Base-by-base conservation (phyloP, 1,140 invertebrate species). In the Philotrypesis tridentata region DNA sequence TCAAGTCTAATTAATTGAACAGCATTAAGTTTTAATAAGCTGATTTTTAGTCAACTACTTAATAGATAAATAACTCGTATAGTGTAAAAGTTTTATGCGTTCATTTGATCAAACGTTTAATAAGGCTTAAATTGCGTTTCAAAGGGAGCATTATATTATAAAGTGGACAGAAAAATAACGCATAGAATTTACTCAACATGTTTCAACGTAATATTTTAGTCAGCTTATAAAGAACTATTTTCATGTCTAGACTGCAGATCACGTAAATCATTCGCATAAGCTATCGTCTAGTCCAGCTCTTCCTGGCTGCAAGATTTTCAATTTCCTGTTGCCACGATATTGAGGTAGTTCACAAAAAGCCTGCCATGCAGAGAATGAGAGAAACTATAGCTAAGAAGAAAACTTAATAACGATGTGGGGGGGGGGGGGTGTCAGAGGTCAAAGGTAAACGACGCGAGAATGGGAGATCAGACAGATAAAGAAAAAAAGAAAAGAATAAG, bases 351-450 rank as follows among this genome's bases (percentile, higher is more conserved):
- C 48, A n/a, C 48, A 5, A 55, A 55, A 55, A 55, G 48, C 21
- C 48, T 4, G 48, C n/a, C n/a, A n/a, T n/a, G n/a, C 0, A 55
- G 17, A 55, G 14, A 55, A n/a, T 17, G 48, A 55, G 48, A 5
- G 9, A 37, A 37, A n/a, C 0, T 0, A 17, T 17, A n/a, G 48
- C 48, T 17, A 74, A 21, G 40, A 31, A 83, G 31, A 63, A 83
- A 83, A 83, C 68, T 61, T 65, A 83, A 80, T 43, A 70, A 83
- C n/a, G 40, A 29, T n/a, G 60, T 17, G 70, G 9, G 33, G 33
- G 9, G 33, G 9, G 33, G 33, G 61, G 27, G 17, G 68, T n/a
- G 33, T 17, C 21, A 31, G 29, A 73, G 29, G 14, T 74, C 48
- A 71, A 73, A 40, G 25, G n/a, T 23, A 79, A 40, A 60, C 12